Conservation (phyloP, 2,797 vertebrate species). For the Pangasius krempfi region DNA sequence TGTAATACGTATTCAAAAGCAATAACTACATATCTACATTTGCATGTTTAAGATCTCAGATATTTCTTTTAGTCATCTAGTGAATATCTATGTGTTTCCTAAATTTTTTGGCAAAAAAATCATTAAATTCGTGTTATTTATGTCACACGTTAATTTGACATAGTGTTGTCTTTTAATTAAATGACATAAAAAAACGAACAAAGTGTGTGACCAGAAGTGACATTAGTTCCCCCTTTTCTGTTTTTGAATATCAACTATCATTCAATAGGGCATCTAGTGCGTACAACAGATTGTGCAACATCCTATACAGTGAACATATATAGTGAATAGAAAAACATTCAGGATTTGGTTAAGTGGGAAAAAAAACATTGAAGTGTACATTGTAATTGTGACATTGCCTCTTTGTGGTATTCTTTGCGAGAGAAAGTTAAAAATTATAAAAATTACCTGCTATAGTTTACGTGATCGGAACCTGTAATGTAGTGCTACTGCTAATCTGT, state of each 20-base stretch:
- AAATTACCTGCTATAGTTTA: neutral
- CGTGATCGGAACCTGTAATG: neutral
- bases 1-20: neutral
- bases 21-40: neutral
- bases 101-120: neutral
- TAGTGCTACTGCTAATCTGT: neutral
- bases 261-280: too few species aligned
- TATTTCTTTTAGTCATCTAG: neutral
- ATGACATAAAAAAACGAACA: neutral
- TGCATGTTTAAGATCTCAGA: neutral
- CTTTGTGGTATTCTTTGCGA: neutral
- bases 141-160: neutral
- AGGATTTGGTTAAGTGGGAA: neutral
- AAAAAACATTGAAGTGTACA: neutral
- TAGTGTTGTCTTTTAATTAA: neutral
- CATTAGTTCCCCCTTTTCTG: neutral
- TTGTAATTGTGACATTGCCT: neutral
- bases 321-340: neutral
- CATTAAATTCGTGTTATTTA: neutral
- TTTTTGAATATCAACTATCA: neutral
- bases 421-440: neutral
- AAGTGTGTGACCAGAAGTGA: neutral
- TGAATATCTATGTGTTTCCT: neutral
- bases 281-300: neutral
- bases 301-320: neutral